Conservation (phyloP, 2,888 invertebrate species). For the Carterocephalus palaemon region DNA sequence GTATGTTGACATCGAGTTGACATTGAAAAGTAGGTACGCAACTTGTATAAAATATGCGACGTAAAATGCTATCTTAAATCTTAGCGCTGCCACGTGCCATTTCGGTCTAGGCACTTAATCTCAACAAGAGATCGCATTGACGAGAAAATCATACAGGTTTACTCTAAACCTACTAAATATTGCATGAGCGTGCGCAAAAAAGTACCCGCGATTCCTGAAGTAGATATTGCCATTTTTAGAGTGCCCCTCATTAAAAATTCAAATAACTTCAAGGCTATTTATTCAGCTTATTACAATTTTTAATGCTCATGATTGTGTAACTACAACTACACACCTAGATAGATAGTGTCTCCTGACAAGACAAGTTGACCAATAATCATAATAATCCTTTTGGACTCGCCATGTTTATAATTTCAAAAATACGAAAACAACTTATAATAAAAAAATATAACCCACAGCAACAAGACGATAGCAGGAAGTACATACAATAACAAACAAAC, state of each 20-base stretch:
- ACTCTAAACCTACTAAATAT: constrained; percentile 40
- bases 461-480: too few relatives aligned
- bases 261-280: constrained; percentile 26
- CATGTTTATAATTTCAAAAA: too few relatives aligned
- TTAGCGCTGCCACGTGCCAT: constrained; percentile 39
- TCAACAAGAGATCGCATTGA: constrained; percentile 37
- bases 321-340: too few relatives aligned
- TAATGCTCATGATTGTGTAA: constrained; percentile 25
- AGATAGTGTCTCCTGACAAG: too few relatives aligned
- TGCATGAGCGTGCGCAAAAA: constrained; percentile 37
- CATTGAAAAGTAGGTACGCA: background rate
- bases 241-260: constrained; percentile 29
- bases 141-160: constrained; percentile 42
- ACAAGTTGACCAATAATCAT: too few relatives aligned
- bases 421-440: too few relatives aligned
- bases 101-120: constrained; percentile 39
- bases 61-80: constrained; percentile 1
- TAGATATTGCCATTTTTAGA: constrained; percentile 38
- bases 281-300: constrained; percentile 16
- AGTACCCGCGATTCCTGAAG: constrained; percentile 35
- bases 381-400: too few relatives aligned
- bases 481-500: too few relatives aligned
- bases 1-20: too few relatives aligned
- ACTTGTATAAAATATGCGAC: background rate
- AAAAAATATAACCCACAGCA: too few relatives aligned